A percentile compares a stretch with the other conserved stretches of the same genome.
These are phyloP conservation scores for Rhea pennata DNA, from an alignment of 2,113 vertebrate species.

Conservation along the genomic window DNA sequence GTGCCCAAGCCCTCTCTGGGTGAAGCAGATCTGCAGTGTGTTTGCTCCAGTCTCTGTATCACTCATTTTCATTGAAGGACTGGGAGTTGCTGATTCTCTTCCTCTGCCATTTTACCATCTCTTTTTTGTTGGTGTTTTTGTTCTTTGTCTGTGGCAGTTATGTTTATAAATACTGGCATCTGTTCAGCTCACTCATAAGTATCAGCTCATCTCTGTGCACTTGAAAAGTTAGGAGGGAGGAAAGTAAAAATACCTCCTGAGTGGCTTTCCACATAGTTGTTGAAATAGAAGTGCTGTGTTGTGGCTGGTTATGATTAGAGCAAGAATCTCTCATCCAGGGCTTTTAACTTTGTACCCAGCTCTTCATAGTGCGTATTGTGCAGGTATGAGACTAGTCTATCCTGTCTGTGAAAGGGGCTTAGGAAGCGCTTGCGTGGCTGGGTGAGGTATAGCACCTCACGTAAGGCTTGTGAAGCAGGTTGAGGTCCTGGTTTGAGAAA, in stretches of 20 bases:
- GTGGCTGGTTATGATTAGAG: not conserved
- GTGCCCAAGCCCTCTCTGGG: not conserved
- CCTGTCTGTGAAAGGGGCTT: not conserved
- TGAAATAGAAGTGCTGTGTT: not conserved
- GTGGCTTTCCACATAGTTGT: not conserved
- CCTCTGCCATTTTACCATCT: not conserved
- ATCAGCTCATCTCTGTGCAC: not conserved
- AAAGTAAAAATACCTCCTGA: constrained; percentile 21
- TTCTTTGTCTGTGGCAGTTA: not conserved
- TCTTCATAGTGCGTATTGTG: not conserved
- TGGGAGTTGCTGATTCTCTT: not conserved
- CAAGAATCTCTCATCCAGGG: not conserved
- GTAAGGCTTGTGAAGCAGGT: not conserved
- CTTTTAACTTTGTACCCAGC: not conserved
- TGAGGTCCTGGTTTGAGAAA: not conserved
- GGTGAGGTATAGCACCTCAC: not conserved
- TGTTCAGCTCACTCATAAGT: not conserved
- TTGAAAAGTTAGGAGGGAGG: not conserved
- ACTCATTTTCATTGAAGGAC: not conserved
- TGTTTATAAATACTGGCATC: not conserved
- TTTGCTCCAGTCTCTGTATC: not conserved
- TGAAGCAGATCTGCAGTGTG: not conserved
- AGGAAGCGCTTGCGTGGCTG: not conserved
- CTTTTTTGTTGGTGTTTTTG: not conserved
- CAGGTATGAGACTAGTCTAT: not conserved